These are phyloP conservation scores for Calameuta pallipes DNA, from an alignment of 2,888 invertebrate species.

Conservation along the genomic window DNA sequence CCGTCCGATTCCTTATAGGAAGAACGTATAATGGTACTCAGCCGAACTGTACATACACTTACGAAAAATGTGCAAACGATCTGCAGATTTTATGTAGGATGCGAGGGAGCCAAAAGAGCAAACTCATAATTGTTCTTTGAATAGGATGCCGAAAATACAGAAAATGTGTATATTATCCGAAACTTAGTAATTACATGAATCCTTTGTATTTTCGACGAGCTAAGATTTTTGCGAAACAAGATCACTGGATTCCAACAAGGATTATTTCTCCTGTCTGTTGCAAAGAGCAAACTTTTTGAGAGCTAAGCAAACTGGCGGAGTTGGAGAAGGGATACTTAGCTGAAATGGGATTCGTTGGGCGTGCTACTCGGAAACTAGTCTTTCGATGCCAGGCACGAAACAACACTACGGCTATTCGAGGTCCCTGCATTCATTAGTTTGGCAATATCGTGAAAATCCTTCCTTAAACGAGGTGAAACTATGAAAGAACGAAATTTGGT, in stretches of 20 bases:
- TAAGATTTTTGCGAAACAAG: conserved; percentile 2
- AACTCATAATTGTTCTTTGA: not conserved
- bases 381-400: conserved; percentile 2
- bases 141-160: not conserved
- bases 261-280: conserved; percentile 31
- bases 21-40: not conserved
- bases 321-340: conserved; percentile 1
- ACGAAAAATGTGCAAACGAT: not conserved
- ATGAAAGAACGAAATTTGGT: not conserved
- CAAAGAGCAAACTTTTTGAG: not conserved
- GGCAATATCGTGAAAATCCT: not conserved
- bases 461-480: not conserved
- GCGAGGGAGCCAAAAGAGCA: not conserved
- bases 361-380: not conserved
- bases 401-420: not conserved
- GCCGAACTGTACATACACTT: not conserved
- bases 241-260: conserved; percentile 20
- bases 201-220: not conserved
- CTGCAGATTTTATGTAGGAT: not conserved
- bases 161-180: not conserved
- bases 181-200: not conserved
- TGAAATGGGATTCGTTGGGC: not conserved
- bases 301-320: not conserved
- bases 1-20: not conserved
- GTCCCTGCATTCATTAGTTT: not conserved